phyloP scores from a whole-genome alignment of 2,797 vertebrate species.

The Notoglanidium macrostoma region DNA sequence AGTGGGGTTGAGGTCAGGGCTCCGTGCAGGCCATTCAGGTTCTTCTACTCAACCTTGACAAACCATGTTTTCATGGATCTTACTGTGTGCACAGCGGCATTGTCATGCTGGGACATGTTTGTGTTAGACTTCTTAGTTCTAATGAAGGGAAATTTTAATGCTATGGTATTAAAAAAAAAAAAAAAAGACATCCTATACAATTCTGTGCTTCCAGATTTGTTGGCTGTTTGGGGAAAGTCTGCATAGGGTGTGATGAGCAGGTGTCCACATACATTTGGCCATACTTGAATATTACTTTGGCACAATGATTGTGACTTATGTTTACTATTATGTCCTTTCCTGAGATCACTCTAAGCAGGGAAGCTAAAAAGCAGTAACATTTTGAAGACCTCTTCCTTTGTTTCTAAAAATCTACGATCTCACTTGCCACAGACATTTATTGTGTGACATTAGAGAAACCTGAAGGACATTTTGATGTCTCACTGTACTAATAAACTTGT shows the following conservation, averaged over 20 bases:
- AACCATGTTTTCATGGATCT: too few relatives aligned
- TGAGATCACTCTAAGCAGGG: background rate
- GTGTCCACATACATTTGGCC: background rate
- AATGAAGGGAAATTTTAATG: background rate
- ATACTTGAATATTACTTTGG: background rate
- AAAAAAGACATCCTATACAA: background rate
- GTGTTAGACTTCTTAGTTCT: background rate
- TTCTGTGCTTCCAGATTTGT: background rate
- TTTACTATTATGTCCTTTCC: background rate
- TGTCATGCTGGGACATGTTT: background rate
- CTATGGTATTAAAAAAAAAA: too few relatives aligned
- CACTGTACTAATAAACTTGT: background rate
- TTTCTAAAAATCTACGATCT: background rate
- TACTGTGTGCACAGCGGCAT: too few relatives aligned
- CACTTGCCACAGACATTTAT: background rate
- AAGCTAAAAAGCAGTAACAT: background rate
- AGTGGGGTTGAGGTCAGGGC: too few relatives aligned
- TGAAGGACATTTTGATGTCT: background rate
- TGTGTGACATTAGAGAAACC: background rate
- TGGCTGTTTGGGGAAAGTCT: background rate
- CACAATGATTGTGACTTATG: background rate
- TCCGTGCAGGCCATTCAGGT: too few relatives aligned
- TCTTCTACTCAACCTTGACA: too few relatives aligned
- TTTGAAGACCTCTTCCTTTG: background rate
- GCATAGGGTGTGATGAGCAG: background rate